Conservation (phyloP, 2,888 invertebrate genomes). For the Scrobipalpa costella region DNA sequence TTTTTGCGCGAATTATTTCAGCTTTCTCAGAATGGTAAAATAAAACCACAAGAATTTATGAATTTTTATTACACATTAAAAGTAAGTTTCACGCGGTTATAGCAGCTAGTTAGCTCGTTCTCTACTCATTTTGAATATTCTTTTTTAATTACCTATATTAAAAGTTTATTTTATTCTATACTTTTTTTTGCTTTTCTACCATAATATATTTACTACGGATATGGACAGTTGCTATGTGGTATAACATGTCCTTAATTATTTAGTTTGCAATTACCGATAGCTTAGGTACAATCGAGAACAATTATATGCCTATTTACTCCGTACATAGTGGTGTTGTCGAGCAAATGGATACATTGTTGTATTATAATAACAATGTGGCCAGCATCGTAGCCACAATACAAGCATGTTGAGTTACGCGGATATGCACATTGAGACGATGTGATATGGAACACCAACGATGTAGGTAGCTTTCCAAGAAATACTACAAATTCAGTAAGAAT, state of each 20-base stretch:
- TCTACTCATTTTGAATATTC: not conserved
- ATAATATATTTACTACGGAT: too few relatives aligned
- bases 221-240: too few relatives aligned
- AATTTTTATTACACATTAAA: not conserved
- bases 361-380: not conserved
- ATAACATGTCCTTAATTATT: too few relatives aligned
- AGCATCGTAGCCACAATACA: not conserved
- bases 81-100: not conserved
- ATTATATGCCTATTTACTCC: not conserved
- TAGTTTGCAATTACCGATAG: not conserved
- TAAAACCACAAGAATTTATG: not conserved
- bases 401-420: not conserved
- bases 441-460: not conserved
- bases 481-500: not conserved
- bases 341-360: not conserved
- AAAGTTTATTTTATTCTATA: not conserved
- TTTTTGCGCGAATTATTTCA: constrained; percentile 11
- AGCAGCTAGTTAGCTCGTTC: not conserved
- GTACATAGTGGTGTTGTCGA: not conserved
- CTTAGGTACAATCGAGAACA: not conserved
- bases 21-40: not conserved
- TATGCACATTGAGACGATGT: not conserved
- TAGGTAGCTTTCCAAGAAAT: not conserved
- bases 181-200: too few relatives aligned
- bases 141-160: not conserved